These are phyloP conservation scores for Urocyon cinereoargenteus DNA, from an alignment of 2,797 vertebrate species.

Conservation along the genomic window DNA sequence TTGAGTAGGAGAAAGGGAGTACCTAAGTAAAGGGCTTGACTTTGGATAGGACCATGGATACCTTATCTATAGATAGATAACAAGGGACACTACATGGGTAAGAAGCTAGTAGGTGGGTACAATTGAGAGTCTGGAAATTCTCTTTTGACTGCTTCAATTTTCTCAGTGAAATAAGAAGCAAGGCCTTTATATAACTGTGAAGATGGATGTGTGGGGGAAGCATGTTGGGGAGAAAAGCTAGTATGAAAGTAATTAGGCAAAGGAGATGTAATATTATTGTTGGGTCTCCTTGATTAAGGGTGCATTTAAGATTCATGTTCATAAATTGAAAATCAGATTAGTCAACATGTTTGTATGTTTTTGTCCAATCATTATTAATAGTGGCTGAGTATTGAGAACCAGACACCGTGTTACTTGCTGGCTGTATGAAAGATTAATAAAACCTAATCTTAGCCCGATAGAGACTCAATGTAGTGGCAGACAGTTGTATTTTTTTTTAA, in stretches of 20 bases:
- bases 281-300: not conserved
- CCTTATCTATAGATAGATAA: not conserved
- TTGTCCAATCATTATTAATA: not conserved
- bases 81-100: not conserved
- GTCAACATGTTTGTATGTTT: not conserved
- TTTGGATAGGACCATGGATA: not conserved
- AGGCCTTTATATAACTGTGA: not conserved
- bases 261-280: not conserved
- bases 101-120: not conserved
- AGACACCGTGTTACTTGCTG: not conserved
- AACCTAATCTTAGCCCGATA: not conserved
- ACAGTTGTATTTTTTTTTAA: not conserved
- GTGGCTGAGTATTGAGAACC: not conserved
- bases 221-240: not conserved
- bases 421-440: not conserved
- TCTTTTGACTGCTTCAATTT: not conserved
- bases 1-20: conserved; percentile 12
- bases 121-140: not conserved
- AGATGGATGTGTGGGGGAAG: not conserved
- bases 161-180: not conserved
- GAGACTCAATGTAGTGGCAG: not conserved
- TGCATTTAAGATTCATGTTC: not conserved
- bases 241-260: not conserved
- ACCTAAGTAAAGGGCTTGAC: not conserved
- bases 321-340: conserved; percentile 3